A percentile compares a stretch with the other conserved stretches of the same genome.
Conservation (phyloP, 2,888 invertebrate genomes). For the Papilio demoleus region DNA sequence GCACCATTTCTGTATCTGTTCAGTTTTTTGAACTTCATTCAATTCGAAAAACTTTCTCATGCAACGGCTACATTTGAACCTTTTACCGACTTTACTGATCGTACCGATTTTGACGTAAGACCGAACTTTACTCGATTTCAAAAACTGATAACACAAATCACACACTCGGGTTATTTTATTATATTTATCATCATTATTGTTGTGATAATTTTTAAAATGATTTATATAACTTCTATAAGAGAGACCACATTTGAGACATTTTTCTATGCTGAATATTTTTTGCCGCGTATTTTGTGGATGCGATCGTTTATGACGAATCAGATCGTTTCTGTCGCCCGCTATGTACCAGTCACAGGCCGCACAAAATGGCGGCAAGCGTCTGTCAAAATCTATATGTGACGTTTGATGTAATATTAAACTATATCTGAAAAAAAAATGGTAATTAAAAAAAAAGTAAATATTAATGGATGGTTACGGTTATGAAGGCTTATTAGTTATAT, state of each 20-base stretch:
- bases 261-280: neutral
- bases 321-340: conserved; percentile 26
- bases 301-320: conserved; percentile 36
- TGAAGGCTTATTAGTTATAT: too few species aligned
- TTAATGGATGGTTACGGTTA: too few species aligned
- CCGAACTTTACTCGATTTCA: conserved; percentile 19
- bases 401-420: conserved; percentile 43
- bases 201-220: conserved; percentile 44
- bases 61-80: conserved; percentile 42
- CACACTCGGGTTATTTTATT: conserved; percentile 39
- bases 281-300: conserved; percentile 20
- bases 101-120: conserved; percentile 31
- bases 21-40: conserved; percentile 32
- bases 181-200: neutral
- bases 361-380: conserved; percentile 40
- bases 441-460: conserved; percentile 26
- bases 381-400: conserved; percentile 40
- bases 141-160: conserved; percentile 39
- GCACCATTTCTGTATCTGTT: neutral
- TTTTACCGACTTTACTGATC: conserved; percentile 26
- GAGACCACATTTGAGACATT: conserved; percentile 42
- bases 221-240: conserved; percentile 38
- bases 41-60: conserved; percentile 41
- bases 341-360: conserved; percentile 45
- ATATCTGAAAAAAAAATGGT: conserved; percentile 42